These are phyloP conservation scores for Aphelinus atriplicis DNA, from an alignment of 1,140 invertebrate species.

Conservation along the genomic window DNA sequence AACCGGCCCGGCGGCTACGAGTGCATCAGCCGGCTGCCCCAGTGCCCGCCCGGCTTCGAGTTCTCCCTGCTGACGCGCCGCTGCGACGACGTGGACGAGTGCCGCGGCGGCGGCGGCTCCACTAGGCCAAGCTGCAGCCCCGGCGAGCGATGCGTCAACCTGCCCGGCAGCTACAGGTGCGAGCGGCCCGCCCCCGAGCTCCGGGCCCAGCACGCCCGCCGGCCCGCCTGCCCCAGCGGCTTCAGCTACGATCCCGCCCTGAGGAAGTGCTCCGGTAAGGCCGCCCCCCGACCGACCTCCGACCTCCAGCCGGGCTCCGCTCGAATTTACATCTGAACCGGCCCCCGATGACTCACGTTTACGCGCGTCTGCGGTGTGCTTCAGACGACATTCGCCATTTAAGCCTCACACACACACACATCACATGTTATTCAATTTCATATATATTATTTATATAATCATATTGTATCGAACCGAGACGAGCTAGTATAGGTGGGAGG, in stretches of 20 bases:
- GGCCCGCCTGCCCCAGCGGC: constrained; percentile 79
- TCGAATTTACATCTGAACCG: too few species aligned
- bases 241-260: constrained; percentile 77
- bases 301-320: background rate
- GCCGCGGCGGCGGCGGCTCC: constrained; percentile 57
- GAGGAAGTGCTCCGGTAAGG: constrained; percentile 68
- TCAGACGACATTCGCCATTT: too few species aligned
- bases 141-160: constrained; percentile 67
- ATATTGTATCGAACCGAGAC: too few species aligned
- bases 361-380: too few species aligned
- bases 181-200: constrained; percentile 54
- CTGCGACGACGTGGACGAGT: constrained; percentile 75
- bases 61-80: constrained; percentile 53
- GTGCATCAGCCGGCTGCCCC: constrained; percentile 58
- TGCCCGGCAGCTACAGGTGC: constrained; percentile 70
- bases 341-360: too few species aligned
- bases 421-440: too few species aligned
- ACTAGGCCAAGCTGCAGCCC: constrained; percentile 60
- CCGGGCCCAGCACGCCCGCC: constrained; percentile 33
- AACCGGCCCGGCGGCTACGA: constrained; percentile 67
- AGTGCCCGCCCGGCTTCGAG: constrained; percentile 56
- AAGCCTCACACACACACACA: too few species aligned
- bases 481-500: too few species aligned
- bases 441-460: too few species aligned
- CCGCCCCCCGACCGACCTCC: background rate